Evolutionary conservation across 1,140 invertebrate genomes (phyloP), one percentile per base, ranked within the genome.

Genomic region (Diploscapter pachys): DNA sequence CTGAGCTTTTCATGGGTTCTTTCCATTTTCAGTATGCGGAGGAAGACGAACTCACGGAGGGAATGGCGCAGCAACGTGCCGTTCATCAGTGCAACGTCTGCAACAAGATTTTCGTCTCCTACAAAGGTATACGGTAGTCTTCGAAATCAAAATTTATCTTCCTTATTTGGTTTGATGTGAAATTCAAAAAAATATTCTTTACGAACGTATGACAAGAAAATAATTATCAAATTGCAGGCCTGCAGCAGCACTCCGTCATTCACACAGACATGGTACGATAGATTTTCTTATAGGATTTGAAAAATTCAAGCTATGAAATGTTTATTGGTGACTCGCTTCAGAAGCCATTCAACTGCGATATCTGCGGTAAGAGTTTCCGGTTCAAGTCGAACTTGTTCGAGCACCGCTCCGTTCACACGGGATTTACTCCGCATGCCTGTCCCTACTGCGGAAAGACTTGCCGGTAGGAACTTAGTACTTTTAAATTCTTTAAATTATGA

Each of bases 371-470:
- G 78, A 89, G 87, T 50, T 91, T 91, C 73, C 88, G 89, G 2
- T 87, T 91, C 2, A 88, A 90, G 52, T 89, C 90, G 61, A 93
- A 93, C 82, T 92, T 93, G 90, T 92, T 91, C 4, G 86, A 92
- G 6, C 92, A 93, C 86, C 89, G 91, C 76, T 87, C 91, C 71
- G 86, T 93, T 4, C 92, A 93, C 81, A 91, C 91, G 69, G 91
- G 91, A 56, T 75, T 74, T 11, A 70, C 68, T 52, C 74, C 78
- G 48, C 77, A 81, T n/a, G 79, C 68, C 3, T 81, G 80, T 75
- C 79, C 79, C n/a, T 81, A 76, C 54, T 81, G 80, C 69, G 77
- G 72, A 63, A 82, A 81, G 63, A 82, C 80, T 11, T 84, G 82
- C 66, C 77, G 82, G 73, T 74, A 53, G 59, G 63, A 59, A 13